phyloP scores from a whole-genome alignment of 2,797 vertebrate genomes.

The Cebuella pygmaea region DNA sequence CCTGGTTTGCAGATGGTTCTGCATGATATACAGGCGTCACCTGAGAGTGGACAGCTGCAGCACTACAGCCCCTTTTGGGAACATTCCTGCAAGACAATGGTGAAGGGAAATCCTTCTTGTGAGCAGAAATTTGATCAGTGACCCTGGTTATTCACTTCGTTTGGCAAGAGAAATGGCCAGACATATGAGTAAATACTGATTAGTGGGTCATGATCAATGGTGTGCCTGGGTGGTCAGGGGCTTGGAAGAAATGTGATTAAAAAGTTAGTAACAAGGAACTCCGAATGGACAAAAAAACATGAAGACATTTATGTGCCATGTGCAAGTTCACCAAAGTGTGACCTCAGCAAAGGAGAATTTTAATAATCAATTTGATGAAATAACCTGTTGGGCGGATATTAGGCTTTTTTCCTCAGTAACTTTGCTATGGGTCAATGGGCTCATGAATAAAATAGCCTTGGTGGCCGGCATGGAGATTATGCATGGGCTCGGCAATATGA shows the following conservation, averaged over 20 bases:
- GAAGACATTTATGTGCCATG: not conserved
- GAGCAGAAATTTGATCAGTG: not conserved
- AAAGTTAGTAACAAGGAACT: not conserved
- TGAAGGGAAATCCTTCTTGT: not conserved
- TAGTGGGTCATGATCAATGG: not conserved
- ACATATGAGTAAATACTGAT: not conserved
- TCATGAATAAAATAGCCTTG: not conserved
- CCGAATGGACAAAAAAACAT: not conserved
- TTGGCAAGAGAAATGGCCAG: not conserved
- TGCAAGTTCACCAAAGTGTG: not conserved
- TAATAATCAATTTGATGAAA: not conserved
- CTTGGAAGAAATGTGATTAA: not conserved
- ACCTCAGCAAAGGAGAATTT: not conserved
- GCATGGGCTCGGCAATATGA: not conserved
- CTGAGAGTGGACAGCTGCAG: not conserved
- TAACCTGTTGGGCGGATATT: not conserved
- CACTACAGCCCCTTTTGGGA: not conserved
- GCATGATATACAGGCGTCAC: not conserved
- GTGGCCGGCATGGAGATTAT: not conserved
- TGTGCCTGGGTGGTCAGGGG: not conserved
- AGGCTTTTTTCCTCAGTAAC: not conserved
- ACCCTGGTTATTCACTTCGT: not conserved
- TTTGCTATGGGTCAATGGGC: not conserved
- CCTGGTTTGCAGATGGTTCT: not conserved
- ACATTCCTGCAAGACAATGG: not conserved